Percentiles rank a stretch among this genome's conserved stretches.
phyloP scores from a whole-genome alignment of 2,888 invertebrate genomes.

The Ophion obscuratus region DNA sequence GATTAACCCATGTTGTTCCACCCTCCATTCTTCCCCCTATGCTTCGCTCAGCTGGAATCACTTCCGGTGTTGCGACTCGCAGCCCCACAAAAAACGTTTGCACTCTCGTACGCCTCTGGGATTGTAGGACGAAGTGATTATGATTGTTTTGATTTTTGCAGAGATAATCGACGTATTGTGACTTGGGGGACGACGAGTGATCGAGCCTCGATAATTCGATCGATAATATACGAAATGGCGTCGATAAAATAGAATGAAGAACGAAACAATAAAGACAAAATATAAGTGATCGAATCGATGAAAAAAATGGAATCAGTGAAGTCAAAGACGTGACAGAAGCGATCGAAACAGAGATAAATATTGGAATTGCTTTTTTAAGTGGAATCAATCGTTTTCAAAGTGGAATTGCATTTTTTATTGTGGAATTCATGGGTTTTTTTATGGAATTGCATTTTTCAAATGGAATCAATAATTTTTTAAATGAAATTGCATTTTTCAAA shows the following conservation, averaged over 20 bases:
- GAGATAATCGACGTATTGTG: too few species aligned
- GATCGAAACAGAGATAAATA: neutral
- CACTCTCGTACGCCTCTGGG: neutral
- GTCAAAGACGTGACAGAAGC: neutral
- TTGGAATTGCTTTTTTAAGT: too few species aligned
- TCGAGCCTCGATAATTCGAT: too few species aligned
- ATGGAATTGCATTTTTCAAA: neutral
- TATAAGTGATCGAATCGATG: neutral
- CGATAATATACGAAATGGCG: too few species aligned
- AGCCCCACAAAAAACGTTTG: constrained; percentile 1
- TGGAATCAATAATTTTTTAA: neutral
- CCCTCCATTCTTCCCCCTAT: neutral
- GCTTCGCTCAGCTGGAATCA: neutral
- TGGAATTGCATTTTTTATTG: neutral
- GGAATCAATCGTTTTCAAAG: too few species aligned
- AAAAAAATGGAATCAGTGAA: neutral
- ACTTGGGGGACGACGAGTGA: too few species aligned
- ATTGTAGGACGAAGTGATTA: too few species aligned
- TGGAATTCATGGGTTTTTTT: neutral
- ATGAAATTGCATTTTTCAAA: too few species aligned
- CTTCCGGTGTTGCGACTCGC: neutral
- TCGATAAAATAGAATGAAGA: too few species aligned
- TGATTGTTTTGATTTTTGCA: too few species aligned
- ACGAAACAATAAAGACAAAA: neutral
- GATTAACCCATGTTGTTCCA: neutral